Evolutionary conservation across 2,888 invertebrate genomes (phyloP).

Genomic region (Papilio elwesi): DNA sequence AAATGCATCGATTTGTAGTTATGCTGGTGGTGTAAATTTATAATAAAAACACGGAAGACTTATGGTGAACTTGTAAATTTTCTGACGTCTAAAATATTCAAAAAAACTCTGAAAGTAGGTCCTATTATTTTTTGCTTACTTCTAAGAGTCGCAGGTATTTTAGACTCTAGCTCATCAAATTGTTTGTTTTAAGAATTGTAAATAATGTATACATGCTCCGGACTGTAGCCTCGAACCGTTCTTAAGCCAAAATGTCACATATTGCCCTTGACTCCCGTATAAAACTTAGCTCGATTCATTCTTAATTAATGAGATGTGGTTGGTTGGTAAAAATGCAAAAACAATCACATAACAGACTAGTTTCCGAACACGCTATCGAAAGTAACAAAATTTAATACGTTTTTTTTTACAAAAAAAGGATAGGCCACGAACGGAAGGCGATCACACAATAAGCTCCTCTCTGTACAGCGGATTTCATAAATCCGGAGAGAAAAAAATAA

Average conservation of each 20-base stretch:
- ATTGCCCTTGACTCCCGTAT: slow-evolving; percentile 69
- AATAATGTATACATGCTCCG: slow-evolving; percentile 22
- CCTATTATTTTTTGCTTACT: slow-evolving; percentile 14
- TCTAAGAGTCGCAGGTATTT: not conserved
- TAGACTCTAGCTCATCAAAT: not conserved
- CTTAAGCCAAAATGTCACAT: slow-evolving; percentile 72
- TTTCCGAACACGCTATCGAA: slow-evolving; percentile 77
- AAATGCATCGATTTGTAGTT: not conserved
- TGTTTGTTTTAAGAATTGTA: not conserved
- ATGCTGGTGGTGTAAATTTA: not conserved
- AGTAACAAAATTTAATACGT: slow-evolving; percentile 62
- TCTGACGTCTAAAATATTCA: not conserved
- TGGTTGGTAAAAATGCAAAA: slow-evolving; percentile 79
- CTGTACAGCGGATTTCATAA: slow-evolving; percentile 76
- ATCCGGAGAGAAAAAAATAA: slow-evolving; percentile 63
- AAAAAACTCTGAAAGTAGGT: slow-evolving; percentile 7
- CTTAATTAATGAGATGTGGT: slow-evolving; percentile 82
- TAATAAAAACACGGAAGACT: slow-evolving; percentile 10
- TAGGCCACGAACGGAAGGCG: slow-evolving; percentile 77
- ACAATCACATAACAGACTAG: slow-evolving; percentile 83
- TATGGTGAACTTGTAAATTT: not conserved
- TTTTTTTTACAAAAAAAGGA: slow-evolving; percentile 68
- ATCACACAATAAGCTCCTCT: slow-evolving; percentile 77
- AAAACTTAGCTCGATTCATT: slow-evolving; percentile 71
- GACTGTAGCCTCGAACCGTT: slow-evolving; percentile 62